Base-by-base conservation (phyloP, 2,797 vertebrate genomes). In the Pangasius mekongensis region DNA sequence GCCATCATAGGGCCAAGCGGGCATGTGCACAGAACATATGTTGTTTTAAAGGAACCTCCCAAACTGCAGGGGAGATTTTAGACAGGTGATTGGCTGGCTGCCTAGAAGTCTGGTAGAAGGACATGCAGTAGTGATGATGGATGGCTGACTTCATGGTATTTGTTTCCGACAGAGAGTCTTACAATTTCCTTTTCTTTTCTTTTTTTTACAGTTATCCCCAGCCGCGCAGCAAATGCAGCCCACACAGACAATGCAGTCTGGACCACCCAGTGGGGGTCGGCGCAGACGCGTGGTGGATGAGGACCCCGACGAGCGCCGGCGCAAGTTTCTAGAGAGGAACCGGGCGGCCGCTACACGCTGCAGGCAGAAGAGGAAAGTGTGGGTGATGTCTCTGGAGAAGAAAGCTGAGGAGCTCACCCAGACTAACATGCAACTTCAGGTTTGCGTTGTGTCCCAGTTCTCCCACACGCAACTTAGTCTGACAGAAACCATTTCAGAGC, bases 351-450 rank as follows among this genome's bases (percentile, higher is more conserved):
- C 99, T 86, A 99, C 99, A 0, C 97, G 99, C 92, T 99, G 99
- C 96, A 96, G 99, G 92, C 99, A 99, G 96, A 99, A 99, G 96
- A 98, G 99, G 96, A 99, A 99, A 97, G 98, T 99, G 94, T 99
- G 99, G 99, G 99, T 99, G 96, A 97, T 99, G 95, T 99, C 99
- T 90, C 95, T 99, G 95, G 99, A 99, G 97, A 99, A 99, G 96
- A 99, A 99, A 95, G 99, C 99, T 80, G 98, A 99, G 93, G 99
- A 99, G 96, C 98, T 99, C 95, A 99, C 98, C 90, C 98, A 99
- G 96, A 99, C 98, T 95, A 99, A 99, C 96, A 99, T 99, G 98
- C 98, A 99, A 93, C 97, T 99, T 95, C 99, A 99, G 99, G 98
- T 99, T 96, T 90, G 92, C 64, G 91, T 33, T 64, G 14, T 18